These are phyloP conservation scores for Melanaphis sacchari DNA, from an alignment of 1,140 invertebrate species.

Conservation along the genomic window DNA sequence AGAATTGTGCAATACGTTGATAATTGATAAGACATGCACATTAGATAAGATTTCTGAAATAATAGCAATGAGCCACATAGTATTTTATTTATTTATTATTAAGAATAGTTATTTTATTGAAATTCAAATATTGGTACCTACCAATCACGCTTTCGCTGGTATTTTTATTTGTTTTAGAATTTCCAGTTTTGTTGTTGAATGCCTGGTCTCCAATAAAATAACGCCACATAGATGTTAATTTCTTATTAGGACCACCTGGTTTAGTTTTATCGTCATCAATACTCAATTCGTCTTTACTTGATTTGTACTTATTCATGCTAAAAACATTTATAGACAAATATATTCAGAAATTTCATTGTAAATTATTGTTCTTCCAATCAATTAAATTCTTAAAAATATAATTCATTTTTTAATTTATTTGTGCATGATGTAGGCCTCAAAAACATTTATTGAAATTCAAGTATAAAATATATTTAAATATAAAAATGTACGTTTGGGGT, in stretches of 20 bases:
- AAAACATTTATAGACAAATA: not conserved
- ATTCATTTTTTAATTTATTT: not conserved
- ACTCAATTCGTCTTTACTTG: not conserved
- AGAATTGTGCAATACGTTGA: constrained; percentile 74
- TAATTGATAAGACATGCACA: constrained; percentile 67
- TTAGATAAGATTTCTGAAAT: constrained; percentile 66
- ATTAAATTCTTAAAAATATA: not conserved
- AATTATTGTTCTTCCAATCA: not conserved
- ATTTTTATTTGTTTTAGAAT: not conserved
- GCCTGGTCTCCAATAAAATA: constrained; percentile 32
- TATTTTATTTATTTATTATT: not conserved
- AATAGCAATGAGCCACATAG: not conserved
- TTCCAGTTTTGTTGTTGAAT: not conserved
- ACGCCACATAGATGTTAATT: constrained; percentile 13
- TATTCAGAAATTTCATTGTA: not conserved
- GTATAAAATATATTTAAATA: not conserved
- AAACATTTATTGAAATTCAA: not conserved
- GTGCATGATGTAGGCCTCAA: not conserved
- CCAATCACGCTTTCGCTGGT: constrained; percentile 39
- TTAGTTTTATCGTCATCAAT: constrained; percentile 3
- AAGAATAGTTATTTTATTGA: not conserved
- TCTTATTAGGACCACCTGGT: not conserved
- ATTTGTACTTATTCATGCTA: constrained; percentile 18
- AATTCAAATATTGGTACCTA: not conserved
- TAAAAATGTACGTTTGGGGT: not conserved